Evolutionary conservation across 1,140 invertebrate genomes (phyloP).

Genomic region (Alviniconcha marisindica): DNA sequence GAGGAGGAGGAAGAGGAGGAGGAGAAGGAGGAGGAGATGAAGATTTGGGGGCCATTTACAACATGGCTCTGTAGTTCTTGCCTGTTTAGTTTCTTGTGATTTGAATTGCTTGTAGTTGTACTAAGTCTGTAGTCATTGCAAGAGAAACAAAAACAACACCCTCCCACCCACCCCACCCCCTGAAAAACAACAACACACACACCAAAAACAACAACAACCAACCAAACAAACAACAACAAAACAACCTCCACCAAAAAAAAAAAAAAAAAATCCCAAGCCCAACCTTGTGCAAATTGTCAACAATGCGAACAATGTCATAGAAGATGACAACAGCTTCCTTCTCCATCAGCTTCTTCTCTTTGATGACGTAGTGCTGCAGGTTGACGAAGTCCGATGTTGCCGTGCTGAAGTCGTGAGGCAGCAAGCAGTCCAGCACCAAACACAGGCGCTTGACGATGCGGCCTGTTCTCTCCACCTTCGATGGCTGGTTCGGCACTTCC

Average conservation of each 20-base stretch:
- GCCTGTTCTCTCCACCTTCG: slow-evolving; percentile 81
- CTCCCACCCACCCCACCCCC: too few species aligned
- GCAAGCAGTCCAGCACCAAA: slow-evolving; percentile 87
- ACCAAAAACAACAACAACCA: too few species aligned
- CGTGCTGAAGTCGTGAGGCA: slow-evolving; percentile 85
- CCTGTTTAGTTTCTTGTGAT: too few species aligned
- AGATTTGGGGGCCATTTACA: background rate
- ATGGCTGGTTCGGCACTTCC: slow-evolving; percentile 73
- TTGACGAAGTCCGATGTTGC: slow-evolving; percentile 84
- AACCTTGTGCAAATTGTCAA: slow-evolving; percentile 86
- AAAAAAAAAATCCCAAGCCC: too few species aligned
- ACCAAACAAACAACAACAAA: too few species aligned
- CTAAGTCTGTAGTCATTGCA: background rate
- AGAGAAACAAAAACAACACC: background rate
- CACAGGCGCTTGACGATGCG: slow-evolving; percentile 82
- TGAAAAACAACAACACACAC: too few species aligned
- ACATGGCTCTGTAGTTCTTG: background rate
- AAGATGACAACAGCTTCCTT: slow-evolving; percentile 87
- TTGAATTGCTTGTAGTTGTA: too few species aligned
- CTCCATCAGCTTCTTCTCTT: slow-evolving; percentile 87
- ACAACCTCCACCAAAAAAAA: too few species aligned
- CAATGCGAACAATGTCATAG: slow-evolving; percentile 86
- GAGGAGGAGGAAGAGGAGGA: too few species aligned
- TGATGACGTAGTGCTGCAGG: slow-evolving; percentile 89
- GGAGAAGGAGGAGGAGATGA: background rate